Percentiles rank a stretch among this genome's conserved stretches.
phyloP scores from a whole-genome alignment of 1,140 invertebrate species.

The Diplogasteroides magnus region DNA sequence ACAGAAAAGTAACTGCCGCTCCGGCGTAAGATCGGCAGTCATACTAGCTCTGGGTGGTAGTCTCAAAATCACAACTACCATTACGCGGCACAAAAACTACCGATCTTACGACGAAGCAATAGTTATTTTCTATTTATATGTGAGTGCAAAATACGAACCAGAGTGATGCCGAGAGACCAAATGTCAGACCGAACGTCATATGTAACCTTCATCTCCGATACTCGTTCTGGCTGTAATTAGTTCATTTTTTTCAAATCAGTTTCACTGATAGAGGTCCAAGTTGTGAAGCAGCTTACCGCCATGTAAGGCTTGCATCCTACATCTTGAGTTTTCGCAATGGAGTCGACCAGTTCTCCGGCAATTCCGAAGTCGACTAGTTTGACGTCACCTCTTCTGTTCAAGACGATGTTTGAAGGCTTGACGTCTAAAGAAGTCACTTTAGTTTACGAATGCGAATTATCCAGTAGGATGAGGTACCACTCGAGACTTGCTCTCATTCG shows the following conservation, averaged over 20 bases:
- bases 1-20: too few species aligned
- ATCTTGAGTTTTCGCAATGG: constrained; percentile 87
- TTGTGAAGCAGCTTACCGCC: constrained; percentile 70
- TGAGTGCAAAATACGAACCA: background rate
- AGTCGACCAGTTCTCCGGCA: constrained; percentile 89
- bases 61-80: too few species aligned
- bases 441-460: constrained; percentile 26
- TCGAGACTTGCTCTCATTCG: background rate
- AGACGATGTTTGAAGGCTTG: constrained; percentile 93
- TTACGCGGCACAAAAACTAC: too few species aligned
- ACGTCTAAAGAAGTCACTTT: constrained; percentile 66
- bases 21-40: too few species aligned
- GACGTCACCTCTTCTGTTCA: constrained; percentile 78
- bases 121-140: too few species aligned
- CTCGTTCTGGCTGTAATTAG: background rate
- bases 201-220: background rate
- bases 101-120: too few species aligned
- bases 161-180: background rate
- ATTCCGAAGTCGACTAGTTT: constrained; percentile 98
- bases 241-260: background rate
- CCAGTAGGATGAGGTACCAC: background rate
- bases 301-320: constrained; percentile 92
- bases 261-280: background rate
- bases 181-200: background rate
- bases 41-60: too few species aligned